Percentiles rank a stretch among this genome's conserved stretches.
phyloP scores from a whole-genome alignment of 2,113 vertebrate species.

The Verasper variegatus region DNA sequence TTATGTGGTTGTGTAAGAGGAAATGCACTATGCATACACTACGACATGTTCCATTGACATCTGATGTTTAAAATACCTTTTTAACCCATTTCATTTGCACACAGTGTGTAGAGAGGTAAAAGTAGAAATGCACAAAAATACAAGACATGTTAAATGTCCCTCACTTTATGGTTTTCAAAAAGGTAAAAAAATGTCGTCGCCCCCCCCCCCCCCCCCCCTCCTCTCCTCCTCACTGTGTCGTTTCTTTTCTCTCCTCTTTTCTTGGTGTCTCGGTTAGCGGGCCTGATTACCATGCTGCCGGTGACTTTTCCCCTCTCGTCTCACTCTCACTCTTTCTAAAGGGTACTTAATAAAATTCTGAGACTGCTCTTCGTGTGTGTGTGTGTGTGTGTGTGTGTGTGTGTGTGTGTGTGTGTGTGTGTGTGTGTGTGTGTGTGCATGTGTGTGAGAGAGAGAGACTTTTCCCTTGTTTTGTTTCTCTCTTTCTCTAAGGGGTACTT shows the following conservation, averaged over 20 bases:
- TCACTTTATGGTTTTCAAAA: slow-evolving; percentile 26
- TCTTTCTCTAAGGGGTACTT: slow-evolving; percentile 84
- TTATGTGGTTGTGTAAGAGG: not conserved
- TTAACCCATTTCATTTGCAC: not conserved
- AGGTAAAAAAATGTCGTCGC: slow-evolving; percentile 26
- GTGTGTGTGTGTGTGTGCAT: slow-evolving; percentile 38
- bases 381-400: slow-evolving; percentile 13
- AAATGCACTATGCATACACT: not conserved
- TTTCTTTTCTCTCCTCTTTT: slow-evolving; percentile 68
- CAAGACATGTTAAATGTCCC: slow-evolving; percentile 55
- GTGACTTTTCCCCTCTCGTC: slow-evolving; percentile 77
- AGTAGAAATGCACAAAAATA: not conserved
- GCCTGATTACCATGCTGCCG: slow-evolving; percentile 84
- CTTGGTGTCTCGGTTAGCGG: slow-evolving; percentile 63
- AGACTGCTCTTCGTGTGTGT: slow-evolving; percentile 62
- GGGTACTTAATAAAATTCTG: slow-evolving; percentile 79
- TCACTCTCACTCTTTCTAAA: slow-evolving; percentile 74
- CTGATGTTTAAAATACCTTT: slow-evolving; percentile 2
- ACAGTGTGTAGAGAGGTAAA: too few species aligned
- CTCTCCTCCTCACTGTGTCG: slow-evolving; percentile 4
- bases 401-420: slow-evolving; percentile 39
- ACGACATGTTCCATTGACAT: not conserved
- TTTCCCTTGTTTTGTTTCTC: slow-evolving; percentile 77
- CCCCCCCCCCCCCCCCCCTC: not conserved
- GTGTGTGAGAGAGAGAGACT: slow-evolving; percentile 69